Base-by-base conservation (phyloP, 2,113 vertebrate species). In the Ascaphus truei region DNA sequence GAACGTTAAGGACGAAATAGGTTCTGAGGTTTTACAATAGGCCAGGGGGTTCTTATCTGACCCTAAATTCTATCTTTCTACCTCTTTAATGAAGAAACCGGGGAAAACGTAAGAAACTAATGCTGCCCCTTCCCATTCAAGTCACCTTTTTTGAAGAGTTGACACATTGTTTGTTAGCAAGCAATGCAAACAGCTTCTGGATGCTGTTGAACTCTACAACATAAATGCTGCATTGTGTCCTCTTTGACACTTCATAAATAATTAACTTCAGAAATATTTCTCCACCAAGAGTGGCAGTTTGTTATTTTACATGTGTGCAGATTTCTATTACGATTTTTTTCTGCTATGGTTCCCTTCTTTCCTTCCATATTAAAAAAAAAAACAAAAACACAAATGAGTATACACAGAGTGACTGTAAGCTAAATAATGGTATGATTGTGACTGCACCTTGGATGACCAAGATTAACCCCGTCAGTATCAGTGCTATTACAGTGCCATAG, bases 141-240 rank as follows among this genome's bases (percentile, higher is more conserved):
- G n/a, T n/a, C n/a, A n/a, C n/a, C n/a, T n/a, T n/a, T n/a, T n/a
- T n/a, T n/a, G n/a, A n/a, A n/a, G n/a, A n/a, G n/a, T n/a, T n/a
- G n/a, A n/a, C n/a, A n/a, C n/a, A n/a, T n/a, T n/a, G n/a, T n/a
- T n/a, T n/a, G n/a, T n/a, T n/a, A n/a, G n/a, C n/a, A n/a, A n/a
- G n/a, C n/a, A n/a, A n/a, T n/a, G 59, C 41, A 10, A 3, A 20
- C 7, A 18, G 15, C 47, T 23, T 3, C 47, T 30, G 86, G 85
- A 78, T 71, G 68, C 30, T 83, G 33, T n/a, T n/a, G n/a, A n/a
- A n/a, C n/a, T n/a, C n/a, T n/a, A n/a, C n/a, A 50, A 68, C 80
- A 88, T 85, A 86, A 89, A 90, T 88, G 85, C 77, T 86, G 72
- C 63, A 89, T 86, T 79, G 78, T 76, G 81, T 75, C 77, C 71